Evolutionary conservation across 2,113 vertebrate species (phyloP).

Genomic region (Chinchilla lanigera): DNA sequence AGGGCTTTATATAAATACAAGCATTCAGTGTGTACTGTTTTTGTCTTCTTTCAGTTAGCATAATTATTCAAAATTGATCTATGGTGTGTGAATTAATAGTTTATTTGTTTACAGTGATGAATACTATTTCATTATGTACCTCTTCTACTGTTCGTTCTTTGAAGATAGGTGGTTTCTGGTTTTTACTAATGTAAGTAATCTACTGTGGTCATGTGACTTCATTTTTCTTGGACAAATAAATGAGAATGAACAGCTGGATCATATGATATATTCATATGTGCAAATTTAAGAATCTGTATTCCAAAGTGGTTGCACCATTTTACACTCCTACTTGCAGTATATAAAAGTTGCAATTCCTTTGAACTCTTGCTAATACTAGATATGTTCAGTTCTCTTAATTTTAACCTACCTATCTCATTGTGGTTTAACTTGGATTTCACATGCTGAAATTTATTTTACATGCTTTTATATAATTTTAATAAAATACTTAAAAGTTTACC

Average conservation of each 20-base stretch:
- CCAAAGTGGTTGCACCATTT: too few relatives aligned
- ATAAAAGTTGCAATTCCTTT: not conserved
- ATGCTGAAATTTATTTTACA: not conserved
- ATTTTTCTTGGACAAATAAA: not conserved
- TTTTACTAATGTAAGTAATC: not conserved
- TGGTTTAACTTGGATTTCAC: not conserved
- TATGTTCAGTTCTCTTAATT: not conserved
- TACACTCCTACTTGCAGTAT: not conserved
- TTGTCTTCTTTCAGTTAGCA: not conserved
- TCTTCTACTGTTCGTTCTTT: not conserved
- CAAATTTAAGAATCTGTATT: too few relatives aligned
- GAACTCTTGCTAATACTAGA: not conserved
- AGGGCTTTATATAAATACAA: not conserved
- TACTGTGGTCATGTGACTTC: not conserved
- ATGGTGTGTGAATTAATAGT: not conserved
- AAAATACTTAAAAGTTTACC: not conserved
- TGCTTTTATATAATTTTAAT: not conserved
- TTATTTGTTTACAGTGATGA: not conserved
- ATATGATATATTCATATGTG: not conserved
- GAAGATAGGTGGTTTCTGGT: not conserved
- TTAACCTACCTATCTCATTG: not conserved
- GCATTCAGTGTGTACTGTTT: not conserved
- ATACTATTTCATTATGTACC: not conserved
- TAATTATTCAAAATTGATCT: not conserved
- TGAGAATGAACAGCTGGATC: not conserved